Evolutionary conservation across 2,888 invertebrate genomes (phyloP), one percentile per base, ranked within the genome.

Genomic region (Stenolophus ochropezus): DNA sequence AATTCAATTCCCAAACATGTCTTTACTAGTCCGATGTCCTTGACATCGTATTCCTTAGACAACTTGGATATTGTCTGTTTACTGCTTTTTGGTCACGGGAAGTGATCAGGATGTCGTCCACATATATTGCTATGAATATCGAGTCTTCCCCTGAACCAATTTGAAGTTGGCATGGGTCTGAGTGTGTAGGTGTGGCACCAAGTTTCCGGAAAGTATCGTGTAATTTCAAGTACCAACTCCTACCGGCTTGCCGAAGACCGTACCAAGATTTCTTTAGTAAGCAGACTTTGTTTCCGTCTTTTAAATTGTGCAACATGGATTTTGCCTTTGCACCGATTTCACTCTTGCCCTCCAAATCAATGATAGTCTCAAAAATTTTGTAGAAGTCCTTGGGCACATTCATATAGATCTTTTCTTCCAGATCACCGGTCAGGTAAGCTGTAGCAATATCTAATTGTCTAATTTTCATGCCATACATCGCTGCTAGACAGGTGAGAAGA

Each of bases 401-500:
- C 65, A 81, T 75, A 11, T 21, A 49, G 3, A 81, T 25, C 18
- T 49, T 25, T 49, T 81, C 58, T 6, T 75, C 21, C 1, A 74
- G 6, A 21, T 71, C 56, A 0, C 78, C 56, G 18, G 56, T 78
- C 11, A 82, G 58, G 61, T 71, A 78, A 0, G 77, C 78, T 2
- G 47, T 65, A 5, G 18, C 53, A 0, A 77, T 47, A 53, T 86
- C 85, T 27, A 85, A 76, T 16, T 86, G 85, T 61, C 82, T 20
- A 0, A 86, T 81, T 14, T 82, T 42, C 82, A 85, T 82, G 6
- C 76, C 73, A 5, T 82, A 33, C 71, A 82, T 74, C 21, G 83
- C 84, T 18, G 85, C 84, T 4, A 85, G 33, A 3, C 85, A 84
- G 42, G 84, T 65, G 25, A 85, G 11, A 1, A 84, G 21, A 56